phyloP scores from a whole-genome alignment of 2,888 invertebrate species.

The Alviniconcha strummeri region DNA sequence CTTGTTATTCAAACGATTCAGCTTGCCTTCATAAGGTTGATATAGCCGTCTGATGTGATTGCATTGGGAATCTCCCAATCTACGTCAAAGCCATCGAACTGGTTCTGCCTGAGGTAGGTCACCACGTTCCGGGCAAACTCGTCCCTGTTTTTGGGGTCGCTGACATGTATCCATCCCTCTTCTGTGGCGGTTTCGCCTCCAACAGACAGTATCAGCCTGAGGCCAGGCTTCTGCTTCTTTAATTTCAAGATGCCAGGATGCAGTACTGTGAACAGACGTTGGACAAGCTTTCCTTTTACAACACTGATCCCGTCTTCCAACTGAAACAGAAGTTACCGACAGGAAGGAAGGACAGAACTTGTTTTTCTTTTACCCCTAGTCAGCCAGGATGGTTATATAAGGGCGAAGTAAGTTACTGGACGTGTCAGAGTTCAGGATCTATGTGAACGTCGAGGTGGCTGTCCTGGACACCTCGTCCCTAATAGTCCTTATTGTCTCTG shows the following conservation, averaged over 20 bases:
- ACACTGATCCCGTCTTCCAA: too few species aligned
- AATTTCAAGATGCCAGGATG: slow-evolving; percentile 1
- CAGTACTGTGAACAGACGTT: neutral
- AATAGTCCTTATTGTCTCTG: too few species aligned
- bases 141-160: neutral
- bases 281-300: too few species aligned
- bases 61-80: neutral
- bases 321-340: too few species aligned
- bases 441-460: too few species aligned
- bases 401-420: too few species aligned
- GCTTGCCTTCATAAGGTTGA: neutral
- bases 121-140: neutral
- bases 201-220: neutral
- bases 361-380: too few species aligned
- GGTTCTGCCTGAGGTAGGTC: neutral
- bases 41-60: neutral
- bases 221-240: neutral
- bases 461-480: too few species aligned
- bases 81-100: neutral
- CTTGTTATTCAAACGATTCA: too few species aligned
- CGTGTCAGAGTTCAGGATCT: too few species aligned
- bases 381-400: too few species aligned
- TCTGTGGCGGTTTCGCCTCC: neutral
- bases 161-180: neutral
- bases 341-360: too few species aligned